These are phyloP conservation scores for Megalurothrips usitatus DNA, from an alignment of 2,888 invertebrate genomes.

Conservation along the genomic window DNA sequence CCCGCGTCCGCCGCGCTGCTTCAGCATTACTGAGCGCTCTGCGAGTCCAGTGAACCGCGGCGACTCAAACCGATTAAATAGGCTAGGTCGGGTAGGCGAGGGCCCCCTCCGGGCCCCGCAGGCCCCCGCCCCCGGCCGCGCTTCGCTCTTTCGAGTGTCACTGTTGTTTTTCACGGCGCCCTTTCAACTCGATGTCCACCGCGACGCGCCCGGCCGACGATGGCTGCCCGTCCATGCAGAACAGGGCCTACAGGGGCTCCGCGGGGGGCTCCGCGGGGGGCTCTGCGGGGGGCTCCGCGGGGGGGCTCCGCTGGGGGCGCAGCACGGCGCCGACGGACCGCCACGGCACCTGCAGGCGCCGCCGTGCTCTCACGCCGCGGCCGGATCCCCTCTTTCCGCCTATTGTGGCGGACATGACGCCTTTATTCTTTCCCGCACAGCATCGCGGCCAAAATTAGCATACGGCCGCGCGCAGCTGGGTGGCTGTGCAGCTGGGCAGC, in stretches of 20 bases:
- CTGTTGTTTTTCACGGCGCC: background rate
- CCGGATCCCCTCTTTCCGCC: background rate
- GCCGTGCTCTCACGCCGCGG: too few relatives aligned
- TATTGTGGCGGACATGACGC: background rate
- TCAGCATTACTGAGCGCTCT: too few relatives aligned
- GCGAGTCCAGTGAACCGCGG: background rate
- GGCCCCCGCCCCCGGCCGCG: too few relatives aligned
- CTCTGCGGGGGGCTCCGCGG: too few relatives aligned
- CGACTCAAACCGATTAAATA: background rate
- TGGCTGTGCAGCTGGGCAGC: too few relatives aligned
- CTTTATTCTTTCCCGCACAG: background rate
- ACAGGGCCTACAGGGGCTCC: background rate
- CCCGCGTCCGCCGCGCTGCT: too few relatives aligned
- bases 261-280: too few relatives aligned
- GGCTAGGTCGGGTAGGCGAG: background rate
- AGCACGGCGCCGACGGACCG: too few relatives aligned
- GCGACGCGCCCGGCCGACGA: background rate
- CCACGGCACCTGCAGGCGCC: too few relatives aligned
- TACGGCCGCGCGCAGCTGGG: background rate
- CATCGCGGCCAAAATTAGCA: background rate
- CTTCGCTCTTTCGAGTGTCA: too few relatives aligned
- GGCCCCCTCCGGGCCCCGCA: too few relatives aligned
- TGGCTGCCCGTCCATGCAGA: background rate
- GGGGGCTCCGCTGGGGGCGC: too few relatives aligned
- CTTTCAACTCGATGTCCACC: background rate